Percentiles rank a stretch among this genome's conserved stretches.
Conservation (phyloP, 2,888 invertebrate species). For the Villa cingulata region DNA sequence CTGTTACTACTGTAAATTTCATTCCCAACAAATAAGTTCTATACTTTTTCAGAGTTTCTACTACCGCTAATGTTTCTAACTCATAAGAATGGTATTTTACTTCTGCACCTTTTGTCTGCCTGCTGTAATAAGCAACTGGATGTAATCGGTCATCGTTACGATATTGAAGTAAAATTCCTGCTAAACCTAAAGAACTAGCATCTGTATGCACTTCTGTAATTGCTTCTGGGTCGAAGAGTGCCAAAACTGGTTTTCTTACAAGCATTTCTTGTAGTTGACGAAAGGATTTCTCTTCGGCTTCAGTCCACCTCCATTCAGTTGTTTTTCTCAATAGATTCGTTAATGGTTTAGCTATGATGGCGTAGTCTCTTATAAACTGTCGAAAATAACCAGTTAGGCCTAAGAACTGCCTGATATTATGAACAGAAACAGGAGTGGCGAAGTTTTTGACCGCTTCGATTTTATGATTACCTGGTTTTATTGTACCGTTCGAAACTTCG, state of each 20-base stretch:
- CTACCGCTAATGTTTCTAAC: too few species aligned
- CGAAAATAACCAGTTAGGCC: constrained; percentile 20
- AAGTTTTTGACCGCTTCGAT: constrained; percentile 15
- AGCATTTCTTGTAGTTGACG: too few species aligned
- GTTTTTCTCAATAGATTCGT: constrained; percentile 8
- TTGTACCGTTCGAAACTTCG: constrained; percentile 15
- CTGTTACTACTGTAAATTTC: too few species aligned
- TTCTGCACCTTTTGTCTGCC: too few species aligned
- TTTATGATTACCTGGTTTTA: constrained; percentile 18
- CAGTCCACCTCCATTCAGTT: constrained; percentile 5
- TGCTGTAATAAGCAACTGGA: too few species aligned
- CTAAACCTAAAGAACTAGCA: too few species aligned
- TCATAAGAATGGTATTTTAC: too few species aligned
- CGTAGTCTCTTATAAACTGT: constrained; percentile 17
- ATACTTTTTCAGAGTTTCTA: too few species aligned
- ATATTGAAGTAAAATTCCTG: too few species aligned
- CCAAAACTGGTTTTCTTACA: constrained; percentile 11
- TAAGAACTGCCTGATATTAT: constrained; percentile 19
- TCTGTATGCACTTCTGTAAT: constrained; percentile 16
- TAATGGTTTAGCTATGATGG: constrained; percentile 14
- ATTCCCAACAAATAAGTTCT: too few species aligned
- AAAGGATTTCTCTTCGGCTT: too few species aligned
- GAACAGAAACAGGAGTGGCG: constrained; percentile 13
- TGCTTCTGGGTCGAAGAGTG: constrained; percentile 11
- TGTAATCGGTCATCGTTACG: too few species aligned